phyloP scores from a whole-genome alignment of 2,797 vertebrate species.

The Gymnopithys bicolor region DNA sequence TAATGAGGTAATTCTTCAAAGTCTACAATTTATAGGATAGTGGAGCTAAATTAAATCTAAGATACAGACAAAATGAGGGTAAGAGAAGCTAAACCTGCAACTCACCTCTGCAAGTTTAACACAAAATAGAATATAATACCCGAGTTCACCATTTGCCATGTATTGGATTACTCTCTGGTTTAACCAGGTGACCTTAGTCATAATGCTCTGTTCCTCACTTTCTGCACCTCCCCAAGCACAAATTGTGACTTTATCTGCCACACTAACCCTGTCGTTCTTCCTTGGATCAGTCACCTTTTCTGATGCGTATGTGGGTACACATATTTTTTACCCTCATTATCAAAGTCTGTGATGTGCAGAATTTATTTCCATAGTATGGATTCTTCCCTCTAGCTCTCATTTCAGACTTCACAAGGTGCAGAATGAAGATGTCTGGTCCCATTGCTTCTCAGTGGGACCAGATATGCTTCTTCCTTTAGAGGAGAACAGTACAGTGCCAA shows the following conservation, averaged over 20 bases:
- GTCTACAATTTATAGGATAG: neutral
- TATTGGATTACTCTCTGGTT: neutral
- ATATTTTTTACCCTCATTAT: neutral
- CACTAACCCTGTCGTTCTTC: neutral
- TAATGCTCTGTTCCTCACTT: neutral
- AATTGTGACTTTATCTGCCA: neutral
- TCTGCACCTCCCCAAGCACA: neutral
- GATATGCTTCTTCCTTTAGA: neutral
- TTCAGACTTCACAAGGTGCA: neutral
- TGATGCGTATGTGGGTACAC: neutral
- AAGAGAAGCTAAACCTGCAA: neutral
- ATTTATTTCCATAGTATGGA: neutral
- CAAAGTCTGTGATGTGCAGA: rapidly evolving
- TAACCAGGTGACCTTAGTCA: neutral
- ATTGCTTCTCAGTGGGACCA: neutral
- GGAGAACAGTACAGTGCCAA: neutral
- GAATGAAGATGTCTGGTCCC: neutral
- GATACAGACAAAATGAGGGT: neutral
- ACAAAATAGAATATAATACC: neutral
- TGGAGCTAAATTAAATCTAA: neutral
- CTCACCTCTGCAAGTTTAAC: neutral
- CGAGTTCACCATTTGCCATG: neutral
- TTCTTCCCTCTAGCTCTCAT: neutral
- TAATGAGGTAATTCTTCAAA: slow-evolving; percentile 15
- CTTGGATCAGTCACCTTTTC: neutral